Evolutionary conservation across 2,888 invertebrate genomes (phyloP).

Genomic region (Rhyacophila evoluta): DNA sequence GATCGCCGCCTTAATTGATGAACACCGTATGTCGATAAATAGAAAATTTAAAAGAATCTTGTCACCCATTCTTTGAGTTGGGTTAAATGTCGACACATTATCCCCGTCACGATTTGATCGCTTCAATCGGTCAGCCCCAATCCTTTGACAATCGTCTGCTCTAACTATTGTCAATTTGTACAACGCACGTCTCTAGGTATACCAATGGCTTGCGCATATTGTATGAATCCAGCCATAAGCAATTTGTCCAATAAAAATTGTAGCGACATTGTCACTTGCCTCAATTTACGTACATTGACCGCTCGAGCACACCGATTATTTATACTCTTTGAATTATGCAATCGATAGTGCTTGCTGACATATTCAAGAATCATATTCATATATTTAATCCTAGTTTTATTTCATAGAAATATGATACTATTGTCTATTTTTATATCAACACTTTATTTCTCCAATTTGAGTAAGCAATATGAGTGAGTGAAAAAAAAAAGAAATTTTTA

Average conservation of each 20-base stretch:
- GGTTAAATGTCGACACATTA: too few relatives aligned
- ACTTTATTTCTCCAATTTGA: too few relatives aligned
- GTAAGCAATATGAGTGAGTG: too few relatives aligned
- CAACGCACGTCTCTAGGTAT: background rate
- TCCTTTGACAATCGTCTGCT: background rate
- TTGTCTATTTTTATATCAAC: too few relatives aligned
- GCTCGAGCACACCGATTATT: constrained; percentile 11
- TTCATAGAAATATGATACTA: background rate
- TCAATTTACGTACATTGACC: constrained; percentile 44
- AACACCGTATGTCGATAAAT: too few relatives aligned
- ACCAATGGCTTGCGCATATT: background rate
- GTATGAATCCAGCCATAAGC: constrained; percentile 16
- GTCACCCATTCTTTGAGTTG: too few relatives aligned
- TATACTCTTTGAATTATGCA: background rate
- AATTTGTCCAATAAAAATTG: constrained; percentile 43
- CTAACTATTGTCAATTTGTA: background rate
- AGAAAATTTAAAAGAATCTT: too few relatives aligned
- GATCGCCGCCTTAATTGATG: too few relatives aligned
- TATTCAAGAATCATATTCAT: background rate
- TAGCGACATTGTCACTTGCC: constrained; percentile 17
- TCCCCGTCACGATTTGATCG: too few relatives aligned
- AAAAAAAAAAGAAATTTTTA: too few relatives aligned
- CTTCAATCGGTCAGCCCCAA: background rate
- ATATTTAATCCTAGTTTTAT: background rate
- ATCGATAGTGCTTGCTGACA: background rate